phyloP scores from a whole-genome alignment of 2,888 invertebrate genomes.

The Blastobasis adustella region DNA sequence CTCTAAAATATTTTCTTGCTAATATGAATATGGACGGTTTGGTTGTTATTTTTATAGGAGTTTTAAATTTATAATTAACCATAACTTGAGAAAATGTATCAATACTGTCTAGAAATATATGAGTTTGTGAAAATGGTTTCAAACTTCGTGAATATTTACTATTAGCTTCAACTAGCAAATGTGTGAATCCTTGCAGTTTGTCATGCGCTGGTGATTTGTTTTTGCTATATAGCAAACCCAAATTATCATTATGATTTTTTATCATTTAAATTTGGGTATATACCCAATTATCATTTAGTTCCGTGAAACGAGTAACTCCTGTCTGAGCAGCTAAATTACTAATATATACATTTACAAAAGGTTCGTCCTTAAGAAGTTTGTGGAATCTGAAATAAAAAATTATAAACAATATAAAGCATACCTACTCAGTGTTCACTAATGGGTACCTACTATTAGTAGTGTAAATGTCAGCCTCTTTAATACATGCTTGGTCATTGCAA shows the following conservation, averaged over 20 bases:
- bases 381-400: constrained; percentile 80
- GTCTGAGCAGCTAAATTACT: constrained; percentile 95
- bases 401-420: no score
- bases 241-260: no score
- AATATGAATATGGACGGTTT: no score
- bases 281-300: constrained; percentile 88
- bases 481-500: constrained; percentile 80
- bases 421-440: no score
- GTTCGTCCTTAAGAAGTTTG: constrained; percentile 78
- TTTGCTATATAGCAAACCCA: constrained; percentile 90
- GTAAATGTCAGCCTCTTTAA: constrained; percentile 1
- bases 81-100: constrained; percentile 89
- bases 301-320: constrained; percentile 94
- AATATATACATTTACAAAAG: constrained; percentile 87
- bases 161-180: constrained; percentile 87
- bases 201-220: constrained; percentile 82
- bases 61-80: constrained; percentile 84
- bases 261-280: no score
- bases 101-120: constrained; percentile 83
- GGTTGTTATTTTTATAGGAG: constrained; percentile 88
- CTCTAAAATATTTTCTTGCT: constrained; percentile 86
- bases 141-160: constrained; percentile 85
- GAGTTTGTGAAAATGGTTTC: constrained; percentile 81
- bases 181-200: constrained; percentile 82
- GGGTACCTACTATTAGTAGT: background rate